Evolutionary conservation across 2,888 invertebrate genomes (phyloP).

Genomic region (Xestoiulus laeticollis): DNA sequence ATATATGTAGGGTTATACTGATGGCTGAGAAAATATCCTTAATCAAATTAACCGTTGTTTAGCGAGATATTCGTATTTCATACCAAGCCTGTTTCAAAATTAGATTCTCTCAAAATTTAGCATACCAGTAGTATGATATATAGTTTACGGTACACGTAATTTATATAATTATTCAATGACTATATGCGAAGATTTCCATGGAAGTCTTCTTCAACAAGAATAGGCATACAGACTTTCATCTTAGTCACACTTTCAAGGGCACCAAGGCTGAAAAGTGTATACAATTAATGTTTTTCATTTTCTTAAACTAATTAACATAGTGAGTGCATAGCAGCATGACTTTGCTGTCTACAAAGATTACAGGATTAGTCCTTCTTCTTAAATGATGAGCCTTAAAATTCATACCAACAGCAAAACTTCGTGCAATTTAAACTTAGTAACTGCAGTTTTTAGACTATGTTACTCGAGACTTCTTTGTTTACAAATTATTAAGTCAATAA

Average conservation of each 20-base stretch:
- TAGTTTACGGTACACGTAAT: neutral
- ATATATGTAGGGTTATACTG: neutral
- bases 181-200: no score
- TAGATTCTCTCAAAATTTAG: neutral
- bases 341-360: neutral
- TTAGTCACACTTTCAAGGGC: neutral
- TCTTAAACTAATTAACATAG: neutral
- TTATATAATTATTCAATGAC: neutral
- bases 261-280: neutral
- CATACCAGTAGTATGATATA: neutral
- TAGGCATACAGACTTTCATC: neutral
- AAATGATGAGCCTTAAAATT: neutral
- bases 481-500: no score
- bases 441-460: no score
- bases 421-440: no score
- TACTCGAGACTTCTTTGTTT: no score
- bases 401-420: no score
- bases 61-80: no score
- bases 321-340: neutral
- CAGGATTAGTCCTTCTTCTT: neutral
- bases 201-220: neutral
- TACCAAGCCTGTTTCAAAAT: neutral
- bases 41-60: no score
- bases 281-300: slow-evolving; percentile 12
- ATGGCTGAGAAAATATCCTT: neutral